These are phyloP conservation scores for Trichomalopsis sarcophagae DNA, from an alignment of 1,140 invertebrate genomes.

Conservation along the genomic window DNA sequence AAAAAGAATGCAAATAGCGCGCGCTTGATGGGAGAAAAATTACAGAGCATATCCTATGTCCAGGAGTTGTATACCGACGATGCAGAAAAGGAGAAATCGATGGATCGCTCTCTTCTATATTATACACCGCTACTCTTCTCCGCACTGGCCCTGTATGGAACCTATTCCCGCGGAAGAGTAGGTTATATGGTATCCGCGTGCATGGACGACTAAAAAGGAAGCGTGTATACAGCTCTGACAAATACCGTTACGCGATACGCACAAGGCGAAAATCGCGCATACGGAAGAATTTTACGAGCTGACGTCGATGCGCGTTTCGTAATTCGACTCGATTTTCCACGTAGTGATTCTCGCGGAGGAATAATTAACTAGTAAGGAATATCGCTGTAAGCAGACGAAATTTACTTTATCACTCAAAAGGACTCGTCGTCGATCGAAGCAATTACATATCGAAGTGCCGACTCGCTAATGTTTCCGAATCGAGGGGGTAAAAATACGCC, in stretches of 20 bases:
- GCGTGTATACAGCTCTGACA: neutral
- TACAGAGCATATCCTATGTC: neutral
- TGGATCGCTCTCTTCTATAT: neutral
- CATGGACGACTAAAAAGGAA: neutral
- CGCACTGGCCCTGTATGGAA: neutral
- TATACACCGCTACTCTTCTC: neutral
- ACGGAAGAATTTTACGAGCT: too few species aligned
- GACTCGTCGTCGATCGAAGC: too few species aligned
- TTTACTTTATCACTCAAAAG: too few species aligned
- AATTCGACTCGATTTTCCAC: too few species aligned
- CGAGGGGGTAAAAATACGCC: slow-evolving; percentile 15
- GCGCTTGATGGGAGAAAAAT: neutral
- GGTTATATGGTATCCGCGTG: neutral
- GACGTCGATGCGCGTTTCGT: too few species aligned
- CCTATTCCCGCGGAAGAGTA: neutral
- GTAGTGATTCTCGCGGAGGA: too few species aligned
- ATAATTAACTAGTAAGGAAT: too few species aligned
- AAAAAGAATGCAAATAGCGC: neutral
- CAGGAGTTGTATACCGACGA: too few species aligned
- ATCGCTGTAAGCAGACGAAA: too few species aligned
- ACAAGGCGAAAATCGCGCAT: too few species aligned
- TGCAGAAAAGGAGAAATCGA: neutral
- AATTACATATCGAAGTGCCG: too few species aligned
- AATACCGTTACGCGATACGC: neutral
- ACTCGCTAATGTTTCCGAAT: too few species aligned